phyloP scores from a whole-genome alignment of 1,140 invertebrate species.

The Scaptomyza graminum region DNA sequence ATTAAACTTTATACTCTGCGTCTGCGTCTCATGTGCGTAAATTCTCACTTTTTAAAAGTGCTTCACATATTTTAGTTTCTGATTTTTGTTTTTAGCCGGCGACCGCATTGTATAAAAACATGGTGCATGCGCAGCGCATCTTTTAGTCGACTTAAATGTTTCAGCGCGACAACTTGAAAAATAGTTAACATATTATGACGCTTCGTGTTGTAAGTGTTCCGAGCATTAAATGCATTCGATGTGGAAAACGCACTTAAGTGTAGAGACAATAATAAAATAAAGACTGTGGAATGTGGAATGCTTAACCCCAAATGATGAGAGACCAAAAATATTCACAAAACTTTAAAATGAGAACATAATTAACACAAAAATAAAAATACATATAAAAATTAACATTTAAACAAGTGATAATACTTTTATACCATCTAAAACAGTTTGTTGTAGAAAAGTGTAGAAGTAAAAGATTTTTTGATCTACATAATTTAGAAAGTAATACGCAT shows the following conservation, averaged over 20 bases:
- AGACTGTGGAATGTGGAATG: no score
- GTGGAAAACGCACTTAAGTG: no score
- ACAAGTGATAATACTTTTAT: no score
- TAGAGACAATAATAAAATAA: neutral
- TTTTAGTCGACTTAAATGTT: slow-evolving; percentile 69
- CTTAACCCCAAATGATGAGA: no score
- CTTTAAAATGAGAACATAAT: no score
- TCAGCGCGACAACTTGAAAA: slow-evolving; percentile 41
- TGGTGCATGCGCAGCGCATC: slow-evolving; percentile 62
- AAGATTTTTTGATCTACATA: no score
- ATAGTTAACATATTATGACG: slow-evolving; percentile 45
- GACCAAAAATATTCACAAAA: no score
- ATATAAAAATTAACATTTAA: no score
- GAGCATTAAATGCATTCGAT: slow-evolving; percentile 16
- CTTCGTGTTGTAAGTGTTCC: slow-evolving; percentile 58
- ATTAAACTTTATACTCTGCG: slow-evolving; percentile 76
- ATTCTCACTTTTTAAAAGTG: slow-evolving; percentile 38
- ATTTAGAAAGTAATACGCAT: slow-evolving; percentile 30
- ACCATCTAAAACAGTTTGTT: no score
- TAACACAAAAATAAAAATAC: no score
- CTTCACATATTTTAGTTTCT: slow-evolving; percentile 37
- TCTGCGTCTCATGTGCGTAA: slow-evolving; percentile 44
- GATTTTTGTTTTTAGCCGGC: slow-evolving; percentile 22
- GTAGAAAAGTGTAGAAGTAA: no score
- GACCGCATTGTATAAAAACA: slow-evolving; percentile 53